phyloP scores from a whole-genome alignment of 2,888 invertebrate species.

The Tipula lateralis region DNA sequence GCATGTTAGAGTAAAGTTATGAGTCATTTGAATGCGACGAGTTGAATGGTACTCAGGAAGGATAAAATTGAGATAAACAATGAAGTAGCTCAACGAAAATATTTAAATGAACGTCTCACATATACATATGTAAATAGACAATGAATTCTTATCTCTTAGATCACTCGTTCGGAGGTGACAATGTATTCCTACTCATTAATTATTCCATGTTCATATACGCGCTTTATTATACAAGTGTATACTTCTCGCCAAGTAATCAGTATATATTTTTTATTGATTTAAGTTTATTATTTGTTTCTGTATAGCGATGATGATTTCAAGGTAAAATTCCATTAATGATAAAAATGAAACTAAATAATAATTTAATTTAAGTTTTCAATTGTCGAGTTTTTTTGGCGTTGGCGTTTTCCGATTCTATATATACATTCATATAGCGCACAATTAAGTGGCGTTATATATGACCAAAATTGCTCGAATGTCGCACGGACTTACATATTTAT shows the following conservation, averaged over 20 bases:
- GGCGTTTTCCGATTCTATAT: background rate
- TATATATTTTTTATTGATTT: background rate
- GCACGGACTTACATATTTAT: too few relatives aligned
- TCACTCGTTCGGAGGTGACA: too few relatives aligned
- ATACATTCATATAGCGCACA: background rate
- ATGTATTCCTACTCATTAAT: too few relatives aligned
- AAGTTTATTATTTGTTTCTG: background rate
- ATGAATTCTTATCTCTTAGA: too few relatives aligned
- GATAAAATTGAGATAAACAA: too few relatives aligned
- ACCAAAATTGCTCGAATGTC: background rate
- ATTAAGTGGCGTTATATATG: background rate
- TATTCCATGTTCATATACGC: background rate
- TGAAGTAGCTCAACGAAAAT: too few relatives aligned
- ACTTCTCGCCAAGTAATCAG: background rate
- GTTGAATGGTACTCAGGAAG: too few relatives aligned
- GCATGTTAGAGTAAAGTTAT: too few relatives aligned
- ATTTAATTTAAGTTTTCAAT: background rate
- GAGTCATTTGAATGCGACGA: too few relatives aligned
- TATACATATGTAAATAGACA: too few relatives aligned
- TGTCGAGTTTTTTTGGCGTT: background rate
- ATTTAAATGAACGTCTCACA: too few relatives aligned
- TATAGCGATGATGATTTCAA: background rate
- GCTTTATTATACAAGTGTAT: background rate
- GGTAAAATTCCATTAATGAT: background rate
- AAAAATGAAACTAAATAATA: background rate